Evolutionary conservation across 2,888 invertebrate genomes (phyloP).

Genomic region (Eupithecia pulchellata): DNA sequence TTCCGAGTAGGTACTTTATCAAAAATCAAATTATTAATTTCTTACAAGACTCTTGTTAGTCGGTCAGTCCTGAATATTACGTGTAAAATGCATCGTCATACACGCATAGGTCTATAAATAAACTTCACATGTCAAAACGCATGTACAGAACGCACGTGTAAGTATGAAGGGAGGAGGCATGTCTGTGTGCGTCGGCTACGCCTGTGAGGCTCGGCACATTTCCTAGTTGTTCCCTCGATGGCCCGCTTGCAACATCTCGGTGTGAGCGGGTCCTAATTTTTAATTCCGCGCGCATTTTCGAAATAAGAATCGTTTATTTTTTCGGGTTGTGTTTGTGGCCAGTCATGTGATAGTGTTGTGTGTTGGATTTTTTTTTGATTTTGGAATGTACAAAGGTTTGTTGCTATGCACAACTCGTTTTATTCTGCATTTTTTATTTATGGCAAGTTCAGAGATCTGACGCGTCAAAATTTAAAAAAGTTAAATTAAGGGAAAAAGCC

Average conservation of each 20-base stretch:
- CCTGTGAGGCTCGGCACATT: conserved; percentile 73
- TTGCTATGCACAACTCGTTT: conserved; percentile 52
- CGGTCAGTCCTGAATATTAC: conserved; percentile 20
- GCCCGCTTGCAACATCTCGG: conserved; percentile 81
- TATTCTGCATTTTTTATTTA: conserved; percentile 30
- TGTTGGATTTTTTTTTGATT: conserved; percentile 51
- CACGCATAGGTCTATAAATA: conserved; percentile 71
- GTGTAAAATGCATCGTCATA: conserved; percentile 37
- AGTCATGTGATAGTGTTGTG: conserved; percentile 36
- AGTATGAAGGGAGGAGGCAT: conserved; percentile 42
- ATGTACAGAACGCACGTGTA: conserved; percentile 64
- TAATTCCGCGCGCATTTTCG: conserved; percentile 72
- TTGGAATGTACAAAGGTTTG: conserved; percentile 66
- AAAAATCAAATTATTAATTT: background rate
- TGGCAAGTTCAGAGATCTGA: conserved; percentile 39
- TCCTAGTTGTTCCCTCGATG: conserved; percentile 82
- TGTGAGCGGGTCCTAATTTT: conserved; percentile 79
- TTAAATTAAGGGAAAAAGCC: background rate
- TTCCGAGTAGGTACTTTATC: conserved; percentile 32
- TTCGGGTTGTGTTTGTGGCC: conserved; percentile 22
- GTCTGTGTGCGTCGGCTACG: conserved; percentile 55
- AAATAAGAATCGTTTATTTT: conserved; percentile 47
- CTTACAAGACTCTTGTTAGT: conserved; percentile 33
- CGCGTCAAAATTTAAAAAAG: background rate
- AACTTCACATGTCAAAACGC: conserved; percentile 72